These are phyloP conservation scores for Sphecodes monilicornis DNA, from an alignment of 2,888 invertebrate species.

Conservation along the genomic window DNA sequence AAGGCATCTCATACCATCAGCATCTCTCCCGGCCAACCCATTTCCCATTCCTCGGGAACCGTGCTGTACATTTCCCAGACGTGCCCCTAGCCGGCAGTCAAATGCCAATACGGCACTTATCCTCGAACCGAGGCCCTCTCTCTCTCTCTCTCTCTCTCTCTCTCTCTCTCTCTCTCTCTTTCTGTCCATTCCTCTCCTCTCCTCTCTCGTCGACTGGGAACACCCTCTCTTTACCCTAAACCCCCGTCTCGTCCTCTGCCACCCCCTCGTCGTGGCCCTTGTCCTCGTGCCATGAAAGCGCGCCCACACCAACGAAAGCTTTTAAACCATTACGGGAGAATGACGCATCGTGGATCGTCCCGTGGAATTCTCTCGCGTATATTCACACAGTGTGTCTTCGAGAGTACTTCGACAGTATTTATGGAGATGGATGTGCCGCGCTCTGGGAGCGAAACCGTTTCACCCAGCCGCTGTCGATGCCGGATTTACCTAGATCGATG, in stretches of 20 bases:
- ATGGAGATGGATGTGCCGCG: slow-evolving; percentile 66
- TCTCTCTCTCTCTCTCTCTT: slow-evolving; percentile 24
- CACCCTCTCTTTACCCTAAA: not conserved
- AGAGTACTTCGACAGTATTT: slow-evolving; percentile 62
- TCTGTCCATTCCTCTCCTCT: not conserved
- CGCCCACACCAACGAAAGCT: slow-evolving; percentile 65
- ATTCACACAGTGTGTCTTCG: slow-evolving; percentile 56
- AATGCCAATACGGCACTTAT: slow-evolving; percentile 77
- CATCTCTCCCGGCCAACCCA: slow-evolving; percentile 68
- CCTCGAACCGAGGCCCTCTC: slow-evolving; percentile 50
- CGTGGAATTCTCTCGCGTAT: slow-evolving; percentile 65
- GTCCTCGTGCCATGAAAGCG: slow-evolving; percentile 3
- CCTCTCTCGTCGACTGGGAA: not conserved
- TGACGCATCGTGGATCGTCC: slow-evolving; percentile 69
- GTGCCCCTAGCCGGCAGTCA: slow-evolving; percentile 73
- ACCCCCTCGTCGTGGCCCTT: not conserved
- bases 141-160: slow-evolving; percentile 7
- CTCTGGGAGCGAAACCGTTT: slow-evolving; percentile 38
- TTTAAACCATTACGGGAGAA: slow-evolving; percentile 75
- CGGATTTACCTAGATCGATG: slow-evolving; percentile 37
- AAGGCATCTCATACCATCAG: slow-evolving; percentile 71
- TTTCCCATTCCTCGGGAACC: slow-evolving; percentile 72
- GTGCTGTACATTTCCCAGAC: slow-evolving; percentile 74
- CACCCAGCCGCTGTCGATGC: slow-evolving; percentile 10
- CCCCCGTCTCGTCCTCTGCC: not conserved